Evolutionary conservation across 1,140 invertebrate species (phyloP).

Genomic region (Apis cerana): DNA sequence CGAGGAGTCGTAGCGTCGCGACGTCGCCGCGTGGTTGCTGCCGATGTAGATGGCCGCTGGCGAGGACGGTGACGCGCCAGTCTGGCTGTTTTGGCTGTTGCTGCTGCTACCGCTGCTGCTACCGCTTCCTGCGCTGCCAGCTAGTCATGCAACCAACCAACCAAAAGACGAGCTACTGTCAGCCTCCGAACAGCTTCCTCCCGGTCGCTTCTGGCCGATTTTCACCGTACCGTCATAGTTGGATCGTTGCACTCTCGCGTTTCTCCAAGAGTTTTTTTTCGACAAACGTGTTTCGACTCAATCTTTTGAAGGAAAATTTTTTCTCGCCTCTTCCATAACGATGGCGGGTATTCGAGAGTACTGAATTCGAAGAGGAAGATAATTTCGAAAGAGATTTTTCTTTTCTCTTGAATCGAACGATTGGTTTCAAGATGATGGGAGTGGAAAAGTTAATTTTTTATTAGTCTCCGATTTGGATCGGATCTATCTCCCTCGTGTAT

Average conservation of each 20-base stretch:
- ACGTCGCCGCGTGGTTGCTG: slow-evolving; percentile 61
- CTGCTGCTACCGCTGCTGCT: slow-evolving; percentile 72
- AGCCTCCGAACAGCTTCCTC: slow-evolving; percentile 47
- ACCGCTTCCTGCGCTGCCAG: slow-evolving; percentile 74
- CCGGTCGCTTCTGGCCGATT: slow-evolving; percentile 24
- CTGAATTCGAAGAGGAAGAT: too few relatives aligned
- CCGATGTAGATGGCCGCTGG: slow-evolving; percentile 69
- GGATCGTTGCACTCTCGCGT: slow-evolving; percentile 13
- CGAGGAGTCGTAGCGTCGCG: slow-evolving; percentile 74
- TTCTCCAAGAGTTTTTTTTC: not conserved
- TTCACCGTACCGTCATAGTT: not conserved
- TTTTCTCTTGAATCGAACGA: too few relatives aligned
- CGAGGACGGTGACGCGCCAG: slow-evolving; percentile 71
- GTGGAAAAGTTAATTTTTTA: too few relatives aligned
- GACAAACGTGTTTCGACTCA: too few relatives aligned
- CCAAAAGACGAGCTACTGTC: slow-evolving; percentile 65
- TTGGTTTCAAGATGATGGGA: too few relatives aligned
- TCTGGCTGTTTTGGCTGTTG: slow-evolving; percentile 79
- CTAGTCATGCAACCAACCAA: slow-evolving; percentile 80
- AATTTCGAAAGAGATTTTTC: too few relatives aligned
- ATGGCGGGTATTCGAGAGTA: too few relatives aligned
- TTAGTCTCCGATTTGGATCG: too few relatives aligned
- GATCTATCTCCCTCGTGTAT: too few relatives aligned
- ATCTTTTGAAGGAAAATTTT: not conserved
- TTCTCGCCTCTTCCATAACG: too few relatives aligned